These are phyloP conservation scores for Hypotaenidia philippensis DNA, from an alignment of 2,797 vertebrate genomes.

Conservation along the genomic window DNA sequence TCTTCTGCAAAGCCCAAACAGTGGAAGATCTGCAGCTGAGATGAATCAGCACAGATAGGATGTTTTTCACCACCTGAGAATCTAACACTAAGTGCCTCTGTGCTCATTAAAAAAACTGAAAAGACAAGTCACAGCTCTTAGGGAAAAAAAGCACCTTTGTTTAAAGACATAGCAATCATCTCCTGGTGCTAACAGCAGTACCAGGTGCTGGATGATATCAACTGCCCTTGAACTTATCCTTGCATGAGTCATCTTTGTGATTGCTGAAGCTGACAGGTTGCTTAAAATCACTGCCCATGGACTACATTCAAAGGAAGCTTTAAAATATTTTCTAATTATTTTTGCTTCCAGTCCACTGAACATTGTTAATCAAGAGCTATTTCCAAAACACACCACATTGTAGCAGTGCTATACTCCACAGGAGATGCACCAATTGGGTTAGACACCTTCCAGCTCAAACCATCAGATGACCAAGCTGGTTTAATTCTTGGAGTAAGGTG, in stretches of 20 bases:
- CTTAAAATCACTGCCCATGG: constrained; percentile 43
- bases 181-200: neutral
- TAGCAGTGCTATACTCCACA: constrained; percentile 8
- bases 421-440: constrained; percentile 18
- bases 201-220: neutral
- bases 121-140: neutral
- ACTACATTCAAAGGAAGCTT: constrained; percentile 36
- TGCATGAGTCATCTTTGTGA: constrained; percentile 20
- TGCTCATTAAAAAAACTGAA: neutral
- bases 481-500: neutral
- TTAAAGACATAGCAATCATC: neutral
- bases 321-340: constrained; percentile 74
- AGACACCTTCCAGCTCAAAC: constrained; percentile 42
- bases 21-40: neutral
- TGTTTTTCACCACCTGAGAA: neutral
- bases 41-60: neutral
- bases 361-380: constrained; percentile 63
- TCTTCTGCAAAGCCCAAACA: neutral
- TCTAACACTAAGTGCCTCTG: neutral
- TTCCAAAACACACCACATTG: constrained; percentile 31
- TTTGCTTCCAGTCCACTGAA: constrained; percentile 68
- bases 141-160: neutral
- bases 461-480: constrained; percentile 11
- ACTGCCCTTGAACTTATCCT: constrained; percentile 31
- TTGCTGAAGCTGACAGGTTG: constrained; percentile 40